A percentile compares a stretch with the other conserved stretches of the same genome.
Evolutionary conservation across 2,888 invertebrate genomes (phyloP).

Genomic region (Pelosia muscerda): DNA sequence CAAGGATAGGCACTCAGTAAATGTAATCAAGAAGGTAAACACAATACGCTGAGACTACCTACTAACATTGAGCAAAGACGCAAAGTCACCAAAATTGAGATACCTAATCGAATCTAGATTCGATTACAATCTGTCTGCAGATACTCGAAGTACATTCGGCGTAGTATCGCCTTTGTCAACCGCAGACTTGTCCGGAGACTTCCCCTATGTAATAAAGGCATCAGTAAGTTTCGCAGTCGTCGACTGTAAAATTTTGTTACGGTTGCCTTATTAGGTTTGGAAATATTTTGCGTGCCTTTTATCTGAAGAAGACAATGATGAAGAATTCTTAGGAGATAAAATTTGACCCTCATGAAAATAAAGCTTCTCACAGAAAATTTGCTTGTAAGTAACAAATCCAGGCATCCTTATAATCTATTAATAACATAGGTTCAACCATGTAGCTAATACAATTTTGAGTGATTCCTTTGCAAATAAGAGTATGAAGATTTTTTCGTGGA

Average conservation of each 20-base stretch:
- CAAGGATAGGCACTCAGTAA: not conserved
- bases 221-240: not conserved
- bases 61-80: not conserved
- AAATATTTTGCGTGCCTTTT: not conserved
- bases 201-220: not conserved
- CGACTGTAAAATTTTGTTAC: not conserved
- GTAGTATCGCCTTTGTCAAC: slow-evolving; percentile 9
- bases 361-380: no score
- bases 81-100: not conserved
- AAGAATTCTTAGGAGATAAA: no score
- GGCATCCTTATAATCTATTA: no score
- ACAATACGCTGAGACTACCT: not conserved
- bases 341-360: no score
- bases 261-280: not conserved
- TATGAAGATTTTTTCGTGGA: no score
- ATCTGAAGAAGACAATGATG: no score
- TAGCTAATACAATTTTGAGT: no score
- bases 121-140: slow-evolving; percentile 11
- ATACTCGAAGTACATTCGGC: not conserved
- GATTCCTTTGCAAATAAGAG: no score
- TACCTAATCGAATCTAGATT: slow-evolving; percentile 11
- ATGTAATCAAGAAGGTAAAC: not conserved
- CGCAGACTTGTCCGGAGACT: slow-evolving; percentile 16
- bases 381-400: no score
- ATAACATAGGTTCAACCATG: no score